Percentiles rank a stretch among this genome's conserved stretches.
Conservation (phyloP, 2,888 invertebrate species). For the Macropis europaea region DNA sequence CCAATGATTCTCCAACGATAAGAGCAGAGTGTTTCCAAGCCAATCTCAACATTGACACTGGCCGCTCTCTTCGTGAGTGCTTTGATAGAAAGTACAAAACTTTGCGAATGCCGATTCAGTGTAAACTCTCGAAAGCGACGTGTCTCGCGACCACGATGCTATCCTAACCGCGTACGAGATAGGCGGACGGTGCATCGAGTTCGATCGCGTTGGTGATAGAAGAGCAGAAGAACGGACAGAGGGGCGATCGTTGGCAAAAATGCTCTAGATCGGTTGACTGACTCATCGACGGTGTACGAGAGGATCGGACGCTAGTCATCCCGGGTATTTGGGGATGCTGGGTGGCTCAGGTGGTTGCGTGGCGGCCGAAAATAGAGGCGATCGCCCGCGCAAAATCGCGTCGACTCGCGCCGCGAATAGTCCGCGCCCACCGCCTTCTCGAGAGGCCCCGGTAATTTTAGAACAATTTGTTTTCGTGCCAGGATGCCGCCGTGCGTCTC, state of each 20-base stretch:
- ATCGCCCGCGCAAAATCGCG: constrained; percentile 78
- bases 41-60: no score
- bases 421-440: constrained; percentile 76
- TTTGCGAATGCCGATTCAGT: no score
- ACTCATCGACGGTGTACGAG: constrained; percentile 50
- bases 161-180: no score
- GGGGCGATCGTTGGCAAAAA: constrained; percentile 41
- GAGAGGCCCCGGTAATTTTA: constrained; percentile 73
- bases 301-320: constrained; percentile 65
- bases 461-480: constrained; percentile 73
- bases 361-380: constrained; percentile 75
- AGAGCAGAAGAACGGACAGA: no score
- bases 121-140: no score
- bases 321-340: constrained; percentile 76
- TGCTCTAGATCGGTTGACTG: constrained; percentile 53
- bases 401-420: constrained; percentile 76
- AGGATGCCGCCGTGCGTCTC: constrained; percentile 56
- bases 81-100: no score
- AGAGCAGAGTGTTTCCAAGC: no score
- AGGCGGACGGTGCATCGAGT: no score
- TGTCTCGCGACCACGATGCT: no score
- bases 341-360: constrained; percentile 78
- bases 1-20: no score
- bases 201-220: no score
- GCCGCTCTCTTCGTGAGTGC: no score